These are phyloP conservation scores for Deilephila porcellus DNA, from an alignment of 2,888 invertebrate species.

Conservation along the genomic window DNA sequence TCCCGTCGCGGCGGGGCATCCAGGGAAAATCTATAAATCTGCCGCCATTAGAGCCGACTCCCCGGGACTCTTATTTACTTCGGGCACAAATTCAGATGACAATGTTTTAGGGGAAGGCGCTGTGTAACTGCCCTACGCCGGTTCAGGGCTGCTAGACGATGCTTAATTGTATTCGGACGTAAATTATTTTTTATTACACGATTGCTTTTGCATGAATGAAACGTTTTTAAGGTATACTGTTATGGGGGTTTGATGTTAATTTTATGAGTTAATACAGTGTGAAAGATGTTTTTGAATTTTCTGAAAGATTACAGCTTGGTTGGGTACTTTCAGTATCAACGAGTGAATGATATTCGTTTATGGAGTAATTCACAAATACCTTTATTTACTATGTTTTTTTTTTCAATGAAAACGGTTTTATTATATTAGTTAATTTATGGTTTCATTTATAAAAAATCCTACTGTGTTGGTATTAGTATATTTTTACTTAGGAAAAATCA, in stretches of 20 bases:
- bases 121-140: constrained; percentile 74
- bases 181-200: constrained; percentile 46
- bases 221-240: not conserved
- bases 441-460: too few relatives aligned
- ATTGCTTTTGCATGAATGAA: not conserved
- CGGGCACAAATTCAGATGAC: constrained; percentile 85
- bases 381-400: too few relatives aligned
- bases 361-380: too few relatives aligned
- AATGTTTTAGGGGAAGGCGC: constrained; percentile 84
- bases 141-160: constrained; percentile 64
- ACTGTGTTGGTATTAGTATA: too few relatives aligned
- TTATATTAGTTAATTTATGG: too few relatives aligned
- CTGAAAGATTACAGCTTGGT: not conserved
- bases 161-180: constrained; percentile 40
- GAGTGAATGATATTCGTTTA: not conserved
- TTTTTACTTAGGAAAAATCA: too few relatives aligned
- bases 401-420: too few relatives aligned
- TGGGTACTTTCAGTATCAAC: not conserved
- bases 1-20: constrained; percentile 79
- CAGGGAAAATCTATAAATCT: constrained; percentile 85
- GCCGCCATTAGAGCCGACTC: constrained; percentile 82
- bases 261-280: not conserved
- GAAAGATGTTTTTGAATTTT: not conserved
- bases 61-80: constrained; percentile 84
- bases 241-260: not conserved